phyloP scores from a whole-genome alignment of 2,888 invertebrate genomes.

The Lasius platythorax region DNA sequence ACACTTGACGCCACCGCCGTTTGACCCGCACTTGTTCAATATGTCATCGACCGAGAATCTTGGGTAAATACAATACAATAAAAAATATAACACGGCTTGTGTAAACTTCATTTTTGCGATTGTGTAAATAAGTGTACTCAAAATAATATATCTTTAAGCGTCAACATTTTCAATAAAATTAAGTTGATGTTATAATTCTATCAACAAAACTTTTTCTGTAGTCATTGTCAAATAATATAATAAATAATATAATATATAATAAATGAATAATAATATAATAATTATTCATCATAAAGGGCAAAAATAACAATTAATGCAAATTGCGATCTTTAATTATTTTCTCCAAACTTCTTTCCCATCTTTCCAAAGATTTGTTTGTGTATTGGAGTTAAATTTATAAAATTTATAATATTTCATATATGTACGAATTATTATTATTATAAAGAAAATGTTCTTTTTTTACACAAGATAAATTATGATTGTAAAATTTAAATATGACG shows the following conservation, averaged over 20 bases:
- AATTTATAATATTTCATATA: neutral
- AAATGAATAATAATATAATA: neutral
- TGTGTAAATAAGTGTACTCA: neutral
- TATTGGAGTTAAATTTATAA: neutral
- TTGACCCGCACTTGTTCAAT: constrained; percentile 50
- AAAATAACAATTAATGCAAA: neutral
- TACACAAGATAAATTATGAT: neutral
- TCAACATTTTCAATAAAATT: neutral
- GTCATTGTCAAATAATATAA: too few species aligned
- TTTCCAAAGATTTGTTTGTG: neutral
- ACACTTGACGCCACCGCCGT: constrained; percentile 42
- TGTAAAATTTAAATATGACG: constrained; percentile 12
- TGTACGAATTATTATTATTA: neutral
- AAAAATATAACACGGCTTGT: neutral
- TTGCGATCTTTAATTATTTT: neutral
- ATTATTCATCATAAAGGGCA: neutral
- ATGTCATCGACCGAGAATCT: constrained; percentile 38
- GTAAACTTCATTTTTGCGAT: neutral
- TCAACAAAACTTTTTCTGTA: too few species aligned
- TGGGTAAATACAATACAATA: constrained; percentile 17
- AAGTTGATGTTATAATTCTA: too few species aligned
- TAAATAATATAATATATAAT: too few species aligned
- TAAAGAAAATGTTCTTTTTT: neutral
- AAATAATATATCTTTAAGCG: neutral
- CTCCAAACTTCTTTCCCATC: neutral